Evolutionary conservation across 1,140 invertebrate genomes (phyloP).

Genomic region (Drosophila carrolli): DNA sequence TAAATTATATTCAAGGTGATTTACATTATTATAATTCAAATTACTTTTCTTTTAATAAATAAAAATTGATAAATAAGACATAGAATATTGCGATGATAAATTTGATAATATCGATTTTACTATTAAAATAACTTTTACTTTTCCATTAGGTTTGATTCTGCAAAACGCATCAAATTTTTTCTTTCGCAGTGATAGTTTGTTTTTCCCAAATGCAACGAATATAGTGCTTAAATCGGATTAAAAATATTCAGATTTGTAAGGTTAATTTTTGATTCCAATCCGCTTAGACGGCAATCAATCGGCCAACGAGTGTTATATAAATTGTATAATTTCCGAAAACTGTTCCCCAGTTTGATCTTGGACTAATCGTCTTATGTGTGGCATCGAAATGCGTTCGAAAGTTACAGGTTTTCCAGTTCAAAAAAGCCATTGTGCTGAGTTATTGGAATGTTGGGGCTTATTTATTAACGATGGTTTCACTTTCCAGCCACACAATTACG

Average conservation of each 20-base stretch:
- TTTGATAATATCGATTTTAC: too few species aligned
- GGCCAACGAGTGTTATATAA: slow-evolving; percentile 40
- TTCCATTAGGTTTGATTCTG: background rate
- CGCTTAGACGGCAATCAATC: slow-evolving; percentile 6
- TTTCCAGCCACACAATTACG: slow-evolving; percentile 58
- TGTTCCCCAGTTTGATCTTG: slow-evolving; percentile 18
- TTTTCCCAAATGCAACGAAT: slow-evolving; percentile 5
- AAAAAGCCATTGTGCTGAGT: slow-evolving; percentile 55
- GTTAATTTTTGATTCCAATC: slow-evolving; percentile 9
- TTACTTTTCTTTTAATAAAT: too few species aligned
- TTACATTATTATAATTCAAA: too few species aligned
- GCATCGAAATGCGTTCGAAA: slow-evolving; percentile 46
- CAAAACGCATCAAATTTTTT: background rate
- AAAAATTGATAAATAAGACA: too few species aligned
- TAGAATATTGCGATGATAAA: too few species aligned
- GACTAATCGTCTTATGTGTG: slow-evolving; percentile 50
- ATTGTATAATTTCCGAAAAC: slow-evolving; percentile 37
- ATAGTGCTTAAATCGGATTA: background rate
- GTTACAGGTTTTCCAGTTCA: slow-evolving; percentile 30
- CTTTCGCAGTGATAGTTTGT: background rate
- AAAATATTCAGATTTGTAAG: slow-evolving; percentile 19
- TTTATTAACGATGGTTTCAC: slow-evolving; percentile 75
- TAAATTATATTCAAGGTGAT: too few species aligned
- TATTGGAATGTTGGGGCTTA: slow-evolving; percentile 61
- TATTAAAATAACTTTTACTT: slow-evolving; percentile 3